Evolutionary conservation across 2,888 invertebrate species (phyloP).

Genomic region (Acrobasis suavella): DNA sequence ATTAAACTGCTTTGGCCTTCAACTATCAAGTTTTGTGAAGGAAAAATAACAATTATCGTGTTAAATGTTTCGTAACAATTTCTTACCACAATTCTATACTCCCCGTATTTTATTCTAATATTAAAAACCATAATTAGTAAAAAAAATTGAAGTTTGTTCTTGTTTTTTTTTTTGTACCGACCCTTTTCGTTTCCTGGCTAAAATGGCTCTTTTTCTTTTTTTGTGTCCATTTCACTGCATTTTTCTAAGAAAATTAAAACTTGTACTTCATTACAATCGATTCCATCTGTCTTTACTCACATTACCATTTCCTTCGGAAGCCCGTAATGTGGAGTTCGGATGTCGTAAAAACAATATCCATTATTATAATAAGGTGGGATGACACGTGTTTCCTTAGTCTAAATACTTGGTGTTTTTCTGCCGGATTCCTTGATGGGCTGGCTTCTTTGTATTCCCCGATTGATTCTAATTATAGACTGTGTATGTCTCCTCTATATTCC

Average conservation of each 20-base stretch:
- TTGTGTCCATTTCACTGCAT: no score
- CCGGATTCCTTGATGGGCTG: conserved; percentile 35
- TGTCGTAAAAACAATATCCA: conserved; percentile 72
- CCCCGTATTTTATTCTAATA: no score
- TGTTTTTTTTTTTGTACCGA: no score
- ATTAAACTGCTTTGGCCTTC: neutral
- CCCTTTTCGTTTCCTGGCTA: no score
- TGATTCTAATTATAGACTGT: neutral
- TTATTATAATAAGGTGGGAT: conserved; percentile 68
- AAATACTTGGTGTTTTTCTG: conserved; percentile 53
- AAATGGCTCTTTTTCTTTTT: no score
- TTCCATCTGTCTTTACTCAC: conserved; percentile 23
- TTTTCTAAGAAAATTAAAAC: neutral
- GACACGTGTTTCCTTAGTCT: conserved; percentile 49
- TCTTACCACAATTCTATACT: neutral
- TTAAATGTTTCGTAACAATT: conserved; percentile 1
- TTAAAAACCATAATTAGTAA: no score
- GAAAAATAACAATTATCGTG: neutral
- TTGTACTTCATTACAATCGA: conserved; percentile 8
- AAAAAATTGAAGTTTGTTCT: no score
- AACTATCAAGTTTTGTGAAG: neutral
- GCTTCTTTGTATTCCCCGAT: neutral
- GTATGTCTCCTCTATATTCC: neutral
- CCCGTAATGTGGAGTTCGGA: conserved; percentile 48
- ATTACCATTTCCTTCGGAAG: conserved; percentile 52